Base-by-base conservation (phyloP, 2,797 vertebrate species). In the Coilia nasus region DNA sequence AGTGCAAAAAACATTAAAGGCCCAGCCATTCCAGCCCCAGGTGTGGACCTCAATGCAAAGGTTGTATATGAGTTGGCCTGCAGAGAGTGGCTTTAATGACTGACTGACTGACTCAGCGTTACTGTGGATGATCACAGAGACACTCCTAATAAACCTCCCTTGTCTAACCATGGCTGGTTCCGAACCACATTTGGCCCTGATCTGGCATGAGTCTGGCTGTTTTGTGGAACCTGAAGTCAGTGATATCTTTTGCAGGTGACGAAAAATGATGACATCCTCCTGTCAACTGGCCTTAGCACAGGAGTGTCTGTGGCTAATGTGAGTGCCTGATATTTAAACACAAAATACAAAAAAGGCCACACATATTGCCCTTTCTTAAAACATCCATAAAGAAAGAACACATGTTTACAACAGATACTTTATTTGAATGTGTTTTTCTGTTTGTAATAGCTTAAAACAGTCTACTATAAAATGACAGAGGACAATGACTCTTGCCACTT, bases 261-360 rank as follows among this genome's bases (percentile, higher is more conserved):
- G 3, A 57, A 96, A 86, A 81, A 93, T 0, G 96, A 98, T 35
- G 95, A 96, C 88, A 89, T 99, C 0, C 88, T 91, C 0, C 90
- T 97, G 46, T 94, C 91, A 83, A 97, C 97, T 0, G 96, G 95
- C 28, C 94, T 90, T 23, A 95, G 94, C 88, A 93, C 17, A 10
- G 98, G 98, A 2, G 91, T 98, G 90, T 97, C 97, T 1, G 95
- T 92, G 6, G 96, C 97, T 44, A 96, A 95, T 87, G 98, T 99
- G 91, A 94, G 97, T 93, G n/a, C 19, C 64, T 31, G n/a, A 17
- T 15, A 67, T 44, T 54, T 87, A 25, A 41, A 47, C 44, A 56
- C 28, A 54, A 25, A 4, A 11, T 31, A 35, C 14, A 71, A 3
- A 71, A 4, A 15, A 35, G 0, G 0, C 14, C 4, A 71, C 28